phyloP scores from a whole-genome alignment of 2,888 invertebrate species.

The Chloroclystis v-ata region DNA sequence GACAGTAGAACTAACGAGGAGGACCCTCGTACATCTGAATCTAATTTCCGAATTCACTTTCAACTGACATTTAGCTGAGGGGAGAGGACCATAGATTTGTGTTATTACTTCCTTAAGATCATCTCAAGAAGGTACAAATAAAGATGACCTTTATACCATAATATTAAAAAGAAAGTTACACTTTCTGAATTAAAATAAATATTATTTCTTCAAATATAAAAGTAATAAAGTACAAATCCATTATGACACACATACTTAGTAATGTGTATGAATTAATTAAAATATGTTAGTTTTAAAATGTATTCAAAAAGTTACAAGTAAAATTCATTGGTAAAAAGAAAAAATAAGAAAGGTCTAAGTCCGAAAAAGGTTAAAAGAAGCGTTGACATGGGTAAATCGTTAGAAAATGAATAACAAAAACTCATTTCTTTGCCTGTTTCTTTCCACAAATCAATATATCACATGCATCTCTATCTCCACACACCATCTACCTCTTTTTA shows the following conservation, averaged over 20 bases:
- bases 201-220: too few relatives aligned
- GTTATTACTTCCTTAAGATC: constrained; percentile 31
- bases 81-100: constrained; percentile 27
- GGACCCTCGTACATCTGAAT: constrained; percentile 27
- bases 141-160: background rate
- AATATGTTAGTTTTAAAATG: too few relatives aligned
- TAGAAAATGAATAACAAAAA: constrained; percentile 17
- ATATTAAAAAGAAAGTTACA: too few relatives aligned
- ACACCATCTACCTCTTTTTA: constrained; percentile 54
- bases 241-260: too few relatives aligned
- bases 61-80: constrained; percentile 29
- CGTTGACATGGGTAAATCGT: constrained; percentile 15
- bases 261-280: too few relatives aligned
- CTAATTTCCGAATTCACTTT: constrained; percentile 34
- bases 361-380: constrained; percentile 10
- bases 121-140: constrained; percentile 14
- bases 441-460: constrained; percentile 29
- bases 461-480: constrained; percentile 38
- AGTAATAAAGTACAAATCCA: too few relatives aligned
- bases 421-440: constrained; percentile 11
- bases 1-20: constrained; percentile 24
- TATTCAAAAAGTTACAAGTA: too few relatives aligned
- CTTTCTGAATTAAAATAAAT: too few relatives aligned
- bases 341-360: constrained; percentile 5
- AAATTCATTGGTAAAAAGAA: constrained; percentile 2